Evolutionary conservation across 2,113 vertebrate species (phyloP), one percentile per base, ranked within the genome.

Genomic region (Psephotus haematonotus): DNA sequence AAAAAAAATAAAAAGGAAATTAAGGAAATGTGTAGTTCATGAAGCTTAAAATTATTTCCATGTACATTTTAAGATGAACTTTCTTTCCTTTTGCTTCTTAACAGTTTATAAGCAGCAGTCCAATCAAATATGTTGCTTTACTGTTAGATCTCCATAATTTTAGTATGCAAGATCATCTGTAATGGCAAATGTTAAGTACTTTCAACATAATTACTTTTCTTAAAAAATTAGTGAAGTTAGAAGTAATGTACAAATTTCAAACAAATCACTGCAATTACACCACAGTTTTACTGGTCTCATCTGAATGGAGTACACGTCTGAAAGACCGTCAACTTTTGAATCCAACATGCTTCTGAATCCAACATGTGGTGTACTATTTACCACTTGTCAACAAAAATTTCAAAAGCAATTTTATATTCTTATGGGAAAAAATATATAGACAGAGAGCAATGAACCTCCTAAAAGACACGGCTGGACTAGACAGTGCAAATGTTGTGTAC

Each of bases 81-180:
- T 92, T 96, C 82, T 95, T 97, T 95, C 88, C 69, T 88, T 95
- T 95, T 17, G 8, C 86, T 84, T 77, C 90, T 95, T 92, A 98
- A 86, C 79, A 92, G 82, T 94, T 82, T 95, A 89, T 94, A 93
- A 88, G 75, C 82, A 96, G 92, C 60, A 95, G 78, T 94, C 83
- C 69, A 89, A 93, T 88, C 93, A 94, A 97, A 29, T 85, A 89
- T 75, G 71, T 90, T 95, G 84, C 86, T 93, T 80, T 94, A 82
- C 53, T 90, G 64, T 78, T 71, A 93, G 86, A 94, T 47, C 62
- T 37, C 82, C 88, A 10, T 39, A 81, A 78, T 60, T 90, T 95
- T 88, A 90, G 80, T 93, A 95, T 78, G 90, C 74, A 95, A 88
- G 50, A 84, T 68, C 74, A 86, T 92, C 80, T 84, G 78, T 88